A percentile compares a stretch with the other conserved stretches of the same genome.
phyloP scores from a whole-genome alignment of 2,888 invertebrate genomes.

The Apotomis betuletana region DNA sequence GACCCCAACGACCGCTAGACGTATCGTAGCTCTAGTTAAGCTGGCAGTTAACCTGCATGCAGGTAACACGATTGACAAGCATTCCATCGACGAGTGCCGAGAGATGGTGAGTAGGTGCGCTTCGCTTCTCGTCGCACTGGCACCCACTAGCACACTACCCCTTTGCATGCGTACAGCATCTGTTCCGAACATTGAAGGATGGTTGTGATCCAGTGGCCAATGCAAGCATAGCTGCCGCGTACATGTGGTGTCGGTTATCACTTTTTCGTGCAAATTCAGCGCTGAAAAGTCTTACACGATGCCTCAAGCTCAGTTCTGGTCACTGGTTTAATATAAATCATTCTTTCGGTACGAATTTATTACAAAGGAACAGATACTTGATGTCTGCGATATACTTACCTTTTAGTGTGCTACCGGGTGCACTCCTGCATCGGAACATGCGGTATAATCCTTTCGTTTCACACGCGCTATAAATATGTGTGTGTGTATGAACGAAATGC shows the following conservation, averaged over 20 bases:
- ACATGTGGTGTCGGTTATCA: not conserved
- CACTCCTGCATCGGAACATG: constrained; percentile 1
- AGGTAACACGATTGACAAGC: constrained; percentile 67
- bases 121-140: constrained; percentile 57
- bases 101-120: constrained; percentile 74
- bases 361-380: not conserved
- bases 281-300: not conserved
- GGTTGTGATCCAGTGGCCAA: not conserved
- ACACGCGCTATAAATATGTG: not conserved
- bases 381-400: not conserved
- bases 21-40: constrained; percentile 74
- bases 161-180: constrained; percentile 26
- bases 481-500: constrained; percentile 2
- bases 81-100: constrained; percentile 79
- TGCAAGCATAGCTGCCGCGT: not conserved
- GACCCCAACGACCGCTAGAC: constrained; percentile 70
- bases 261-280: not conserved
- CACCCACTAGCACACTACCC: constrained; percentile 23
- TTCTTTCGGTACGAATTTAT: not conserved
- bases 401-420: constrained; percentile 28
- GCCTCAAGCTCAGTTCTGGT: not conserved
- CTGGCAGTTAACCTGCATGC: constrained; percentile 75
- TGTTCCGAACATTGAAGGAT: constrained; percentile 42
- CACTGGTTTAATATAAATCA: not conserved
- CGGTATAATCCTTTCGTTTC: constrained; percentile 8